Base-by-base conservation (phyloP, 2,797 vertebrate genomes). In the Scomberomorus guttatus region DNA sequence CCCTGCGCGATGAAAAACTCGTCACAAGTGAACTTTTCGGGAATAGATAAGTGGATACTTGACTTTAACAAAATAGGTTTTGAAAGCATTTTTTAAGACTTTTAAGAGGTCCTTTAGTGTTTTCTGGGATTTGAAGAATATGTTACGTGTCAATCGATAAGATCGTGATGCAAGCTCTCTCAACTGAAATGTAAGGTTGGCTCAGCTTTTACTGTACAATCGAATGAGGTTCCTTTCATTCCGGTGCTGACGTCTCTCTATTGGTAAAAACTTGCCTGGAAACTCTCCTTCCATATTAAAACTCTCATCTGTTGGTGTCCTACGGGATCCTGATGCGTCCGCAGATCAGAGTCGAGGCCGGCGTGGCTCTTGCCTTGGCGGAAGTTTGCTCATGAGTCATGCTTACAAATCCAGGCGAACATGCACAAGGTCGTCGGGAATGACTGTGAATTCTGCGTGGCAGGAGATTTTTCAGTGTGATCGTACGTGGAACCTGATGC, bases 401-500 rank as follows among this genome's bases (percentile, higher is more conserved):
- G 51, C 87, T 90, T 86, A 77, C 69, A 78, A 75, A 79, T 75
- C 25, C 44, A 42, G 63, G 12, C 1, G 13, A 68, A 67, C 25
- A 24, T 54, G 70, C 20, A 15, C 68, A 76, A 84, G 74, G 79
- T 78, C n/a, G 18, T 9, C 8, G 69, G 69, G 52, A 75, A 56
- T 55, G 51, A 71, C 68, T 44, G 72, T 42, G 64, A 73, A 51
- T 64, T 72, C 44, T 46, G 50, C 61, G 22, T 22, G 68, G 73
- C 62, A n/a, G 79, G 57, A 70, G 48, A 50, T 77, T 81, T 73
- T 72, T 83, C 78, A 22, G 60, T 39, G 27, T 64, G 72, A 39
- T 50, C 18, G 25, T 77, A 52, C 67, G 75, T 74, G 63, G 61
- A 64, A 71, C 68, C 60, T 11, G 74, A 72, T 72, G 63, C 46